Evolutionary conservation across 1,140 invertebrate genomes (phyloP), one percentile per base, ranked within the genome.

Genomic region (Alviniconcha marisindica): DNA sequence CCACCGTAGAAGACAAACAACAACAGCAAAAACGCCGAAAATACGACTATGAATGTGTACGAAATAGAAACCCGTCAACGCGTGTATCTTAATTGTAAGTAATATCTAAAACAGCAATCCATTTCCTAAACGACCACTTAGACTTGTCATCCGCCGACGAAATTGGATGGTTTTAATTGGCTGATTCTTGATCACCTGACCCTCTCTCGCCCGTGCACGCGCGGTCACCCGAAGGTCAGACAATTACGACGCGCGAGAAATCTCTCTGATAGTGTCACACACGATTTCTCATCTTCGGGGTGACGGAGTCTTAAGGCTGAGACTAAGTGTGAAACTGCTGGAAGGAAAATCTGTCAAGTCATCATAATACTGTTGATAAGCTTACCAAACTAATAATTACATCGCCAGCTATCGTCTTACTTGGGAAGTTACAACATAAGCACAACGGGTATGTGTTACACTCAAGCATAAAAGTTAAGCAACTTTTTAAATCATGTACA

Each of bases 221-320:
- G 14, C 7, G 66, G 66, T 71, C 66, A 71, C 31, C 10, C n/a
- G n/a, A 15, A 36, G 66, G 66, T 7, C 66, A 71, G 31, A 38
- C 66, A 33, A 33, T 36, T 33, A 36, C 10, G 66, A 36, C 10
- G 66, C 10, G 21, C 28, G 7, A 40, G 66, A 71, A 33, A 38
- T 71, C 36, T 36, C 10, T 7, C 2, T 10, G 66, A 71, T 71
- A 71, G 66, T 71, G 66, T 71, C 66, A 71, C 66, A n/a, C 14
- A 38, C 66, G 31, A 71, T 71, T 71, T 71, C 66, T 71, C 66
- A n/a, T 33, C 36, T 31, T 7, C 36, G 24, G 33, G 66, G 66
- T 40, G 36, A 71, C 36, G 36, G 24, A 31, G 66, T 4, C 15
- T 71, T 33, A 36, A 5, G 7, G 66, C 10, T 60, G 44, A 48